A percentile compares a stretch with the other conserved stretches of the same genome.
These are phyloP conservation scores for rabbit (Oryctolagus cuniculus) DNA, from an alignment of 2,113 vertebrate genomes.

Conservation along the genomic window DNA sequence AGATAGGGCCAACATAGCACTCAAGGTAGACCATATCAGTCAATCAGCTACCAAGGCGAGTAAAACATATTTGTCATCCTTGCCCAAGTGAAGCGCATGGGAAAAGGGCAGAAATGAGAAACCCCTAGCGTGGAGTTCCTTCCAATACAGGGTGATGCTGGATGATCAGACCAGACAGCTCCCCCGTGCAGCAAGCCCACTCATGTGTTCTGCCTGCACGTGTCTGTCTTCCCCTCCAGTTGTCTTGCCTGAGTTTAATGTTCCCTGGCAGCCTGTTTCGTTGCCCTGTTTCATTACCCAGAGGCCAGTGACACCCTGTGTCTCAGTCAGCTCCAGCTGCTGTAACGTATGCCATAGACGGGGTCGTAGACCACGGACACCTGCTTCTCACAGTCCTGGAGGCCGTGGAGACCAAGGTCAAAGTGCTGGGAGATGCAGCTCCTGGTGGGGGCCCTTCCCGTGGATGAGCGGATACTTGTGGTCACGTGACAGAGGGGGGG, in stretches of 20 bases:
- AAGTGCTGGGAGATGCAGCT: neutral
- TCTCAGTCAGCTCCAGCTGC: neutral
- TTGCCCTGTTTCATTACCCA: constrained; percentile 20
- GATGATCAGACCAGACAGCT: neutral
- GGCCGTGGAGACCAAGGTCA: neutral
- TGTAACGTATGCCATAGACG: neutral
- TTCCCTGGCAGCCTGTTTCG: neutral
- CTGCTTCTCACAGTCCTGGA: neutral
- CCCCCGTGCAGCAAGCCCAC: neutral
- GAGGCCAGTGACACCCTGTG: neutral
- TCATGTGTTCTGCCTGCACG: neutral
- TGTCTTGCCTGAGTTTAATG: neutral
- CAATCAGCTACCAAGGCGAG: neutral
- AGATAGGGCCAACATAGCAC: neutral
- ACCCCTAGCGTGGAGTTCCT: neutral
- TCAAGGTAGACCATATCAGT: neutral
- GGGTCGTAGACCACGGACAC: too few species aligned
- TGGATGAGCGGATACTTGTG: too few species aligned
- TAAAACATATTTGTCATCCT: neutral
- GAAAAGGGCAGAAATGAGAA: neutral
- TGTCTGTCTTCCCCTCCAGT: neutral
- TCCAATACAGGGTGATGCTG: neutral
- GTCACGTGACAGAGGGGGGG: too few species aligned
- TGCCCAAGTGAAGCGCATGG: neutral
- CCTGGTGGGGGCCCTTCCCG: too few species aligned